These are phyloP conservation scores for Globia sparganii DNA, from an alignment of 2,888 invertebrate species.

Conservation along the genomic window DNA sequence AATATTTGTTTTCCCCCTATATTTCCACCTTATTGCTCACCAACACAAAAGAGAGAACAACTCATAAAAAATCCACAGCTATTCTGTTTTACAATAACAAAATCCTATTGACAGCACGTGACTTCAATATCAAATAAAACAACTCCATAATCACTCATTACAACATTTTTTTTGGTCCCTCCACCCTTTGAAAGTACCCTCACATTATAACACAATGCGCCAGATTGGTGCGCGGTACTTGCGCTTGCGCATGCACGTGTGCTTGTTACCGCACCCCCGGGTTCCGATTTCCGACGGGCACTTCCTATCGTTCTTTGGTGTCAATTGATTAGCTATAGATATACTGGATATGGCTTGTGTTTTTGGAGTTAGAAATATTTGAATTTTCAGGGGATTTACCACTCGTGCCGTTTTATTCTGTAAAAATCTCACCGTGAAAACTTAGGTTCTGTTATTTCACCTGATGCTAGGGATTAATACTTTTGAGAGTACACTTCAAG, in stretches of 20 bases:
- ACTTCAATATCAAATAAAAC: conserved; percentile 28
- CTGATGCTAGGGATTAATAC: no score
- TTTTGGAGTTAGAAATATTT: background rate
- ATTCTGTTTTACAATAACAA: conserved; percentile 1
- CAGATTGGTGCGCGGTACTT: conserved; percentile 67
- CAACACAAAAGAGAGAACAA: background rate
- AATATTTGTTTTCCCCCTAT: background rate
- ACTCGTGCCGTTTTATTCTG: background rate
- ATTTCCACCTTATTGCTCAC: background rate
- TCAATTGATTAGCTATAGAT: conserved; percentile 69
- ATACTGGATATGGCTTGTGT: conserved; percentile 57
- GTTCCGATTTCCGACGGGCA: conserved; percentile 75
- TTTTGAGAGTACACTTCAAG: no score
- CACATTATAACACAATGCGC: conserved; percentile 53
- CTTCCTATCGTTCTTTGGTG: conserved; percentile 73
- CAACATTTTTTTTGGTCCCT: conserved; percentile 14
- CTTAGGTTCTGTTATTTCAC: background rate
- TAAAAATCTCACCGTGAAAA: background rate
- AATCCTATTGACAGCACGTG: conserved; percentile 29
- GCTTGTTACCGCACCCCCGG: conserved; percentile 63
- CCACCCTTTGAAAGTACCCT: conserved; percentile 61
- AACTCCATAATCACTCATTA: conserved; percentile 26
- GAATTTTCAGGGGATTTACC: background rate
- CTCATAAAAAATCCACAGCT: background rate
- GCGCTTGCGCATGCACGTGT: conserved; percentile 71